Evolutionary conservation across 2,113 vertebrate species (phyloP).

Genomic region (Ivindomyrus marchei): DNA sequence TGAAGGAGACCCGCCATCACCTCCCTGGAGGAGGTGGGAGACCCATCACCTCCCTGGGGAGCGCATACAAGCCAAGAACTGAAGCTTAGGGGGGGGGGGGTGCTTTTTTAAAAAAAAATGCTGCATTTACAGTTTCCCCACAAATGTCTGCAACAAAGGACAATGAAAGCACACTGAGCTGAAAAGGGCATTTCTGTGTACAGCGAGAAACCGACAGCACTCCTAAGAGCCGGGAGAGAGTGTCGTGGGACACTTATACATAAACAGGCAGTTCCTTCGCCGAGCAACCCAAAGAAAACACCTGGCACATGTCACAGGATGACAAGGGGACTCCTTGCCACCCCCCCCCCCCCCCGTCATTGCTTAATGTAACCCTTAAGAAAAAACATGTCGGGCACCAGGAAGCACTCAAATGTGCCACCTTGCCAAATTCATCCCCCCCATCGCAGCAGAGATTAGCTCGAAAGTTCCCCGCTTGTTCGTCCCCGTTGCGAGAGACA

Average conservation of each 20-base stretch:
- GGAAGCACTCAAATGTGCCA: background rate
- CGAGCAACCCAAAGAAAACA: background rate
- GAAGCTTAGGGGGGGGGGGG: background rate
- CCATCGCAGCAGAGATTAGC: background rate
- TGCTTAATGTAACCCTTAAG: background rate
- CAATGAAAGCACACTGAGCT: background rate
- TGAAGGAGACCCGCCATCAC: background rate
- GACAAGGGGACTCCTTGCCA: background rate
- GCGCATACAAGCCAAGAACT: background rate
- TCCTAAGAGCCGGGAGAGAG: background rate
- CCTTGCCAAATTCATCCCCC: background rate
- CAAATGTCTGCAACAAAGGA: background rate
- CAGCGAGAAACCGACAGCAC: background rate
- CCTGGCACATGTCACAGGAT: background rate
- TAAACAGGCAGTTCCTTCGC: background rate
- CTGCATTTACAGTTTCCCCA: background rate
- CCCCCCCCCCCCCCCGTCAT: background rate
- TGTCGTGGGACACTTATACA: background rate
- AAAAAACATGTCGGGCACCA: background rate
- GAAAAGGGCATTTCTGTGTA: background rate
- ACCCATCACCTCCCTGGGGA: background rate
- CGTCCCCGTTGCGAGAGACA: background rate
- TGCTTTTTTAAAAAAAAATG: background rate
- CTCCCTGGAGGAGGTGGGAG: background rate
- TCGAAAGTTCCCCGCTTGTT: background rate